Conservation (phyloP, 1,140 invertebrate species). For the Brachionus manjavacas region DNA sequence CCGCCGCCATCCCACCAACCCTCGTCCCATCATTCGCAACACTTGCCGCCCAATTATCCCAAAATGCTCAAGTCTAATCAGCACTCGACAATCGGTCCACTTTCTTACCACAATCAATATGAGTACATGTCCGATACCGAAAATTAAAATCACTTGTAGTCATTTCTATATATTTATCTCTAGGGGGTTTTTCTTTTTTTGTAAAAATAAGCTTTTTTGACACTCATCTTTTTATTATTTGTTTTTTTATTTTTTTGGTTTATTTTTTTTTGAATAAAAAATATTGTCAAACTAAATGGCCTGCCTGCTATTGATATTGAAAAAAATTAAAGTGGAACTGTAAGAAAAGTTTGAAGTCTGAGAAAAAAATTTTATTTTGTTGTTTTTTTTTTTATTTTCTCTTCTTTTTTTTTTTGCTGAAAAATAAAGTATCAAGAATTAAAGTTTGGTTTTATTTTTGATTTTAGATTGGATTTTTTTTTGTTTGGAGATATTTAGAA, state of each 20-base stretch:
- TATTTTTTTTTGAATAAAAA: neutral
- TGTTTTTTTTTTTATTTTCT: neutral
- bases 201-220: neutral
- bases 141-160: neutral
- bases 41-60: neutral
- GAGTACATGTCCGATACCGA: neutral
- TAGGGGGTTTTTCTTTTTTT: neutral
- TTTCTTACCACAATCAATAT: neutral
- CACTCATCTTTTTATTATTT: neutral
- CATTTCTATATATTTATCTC: neutral
- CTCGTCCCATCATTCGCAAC: neutral
- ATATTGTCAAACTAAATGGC: neutral
- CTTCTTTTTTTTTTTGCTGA: neutral
- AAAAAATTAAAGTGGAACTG: neutral
- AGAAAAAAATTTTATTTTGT: neutral
- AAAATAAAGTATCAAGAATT: neutral
- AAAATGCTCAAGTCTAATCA: constrained; percentile 10
- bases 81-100: neutral
- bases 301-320: neutral
- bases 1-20: neutral
- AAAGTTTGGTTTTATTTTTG: neutral
- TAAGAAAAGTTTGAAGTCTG: neutral
- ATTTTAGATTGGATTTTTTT: neutral
- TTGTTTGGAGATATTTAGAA: no score
- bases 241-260: neutral